These are phyloP conservation scores for Amorpha juglandis DNA, from an alignment of 2,888 invertebrate species.

Conservation along the genomic window DNA sequence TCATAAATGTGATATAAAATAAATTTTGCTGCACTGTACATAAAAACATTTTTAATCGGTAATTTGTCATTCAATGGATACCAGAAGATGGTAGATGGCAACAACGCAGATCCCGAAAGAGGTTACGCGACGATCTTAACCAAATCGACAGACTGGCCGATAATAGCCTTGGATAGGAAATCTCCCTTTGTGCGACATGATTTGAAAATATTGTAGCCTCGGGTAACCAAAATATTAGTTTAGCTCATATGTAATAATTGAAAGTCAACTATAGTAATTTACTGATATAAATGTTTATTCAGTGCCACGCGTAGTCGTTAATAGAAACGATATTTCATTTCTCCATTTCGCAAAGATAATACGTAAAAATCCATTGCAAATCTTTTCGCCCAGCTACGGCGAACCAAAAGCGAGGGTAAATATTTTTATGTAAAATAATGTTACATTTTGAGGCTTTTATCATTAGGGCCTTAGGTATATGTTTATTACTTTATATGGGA, in stretches of 20 bases:
- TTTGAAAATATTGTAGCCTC: not conserved
- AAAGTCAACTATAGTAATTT: not conserved
- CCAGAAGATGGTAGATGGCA: too few relatives aligned
- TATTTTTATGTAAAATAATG: constrained; percentile 19
- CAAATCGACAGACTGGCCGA: too few relatives aligned
- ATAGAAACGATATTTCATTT: constrained; percentile 10
- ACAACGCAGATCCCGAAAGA: too few relatives aligned
- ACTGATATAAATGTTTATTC: not conserved
- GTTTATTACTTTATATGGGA: not conserved
- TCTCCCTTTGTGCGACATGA: not conserved
- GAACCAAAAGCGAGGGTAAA: constrained; percentile 13
- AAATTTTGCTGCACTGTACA: too few relatives aligned
- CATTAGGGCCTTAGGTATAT: not conserved
- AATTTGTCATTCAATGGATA: too few relatives aligned
- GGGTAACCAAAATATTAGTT: not conserved
- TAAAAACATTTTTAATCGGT: too few relatives aligned
- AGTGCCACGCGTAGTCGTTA: not conserved
- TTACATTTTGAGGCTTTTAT: constrained; percentile 17
- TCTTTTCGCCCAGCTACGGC: not conserved
- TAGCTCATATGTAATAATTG: not conserved
- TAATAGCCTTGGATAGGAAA: too few relatives aligned
- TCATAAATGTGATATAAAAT: too few relatives aligned
- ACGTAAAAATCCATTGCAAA: constrained; percentile 10
- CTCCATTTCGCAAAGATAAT: constrained; percentile 20
- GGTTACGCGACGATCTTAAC: too few relatives aligned